These are phyloP conservation scores for Pocillopora grandis DNA, from an alignment of 92 coral and sea anemone species.

Conservation along the genomic window DNA sequence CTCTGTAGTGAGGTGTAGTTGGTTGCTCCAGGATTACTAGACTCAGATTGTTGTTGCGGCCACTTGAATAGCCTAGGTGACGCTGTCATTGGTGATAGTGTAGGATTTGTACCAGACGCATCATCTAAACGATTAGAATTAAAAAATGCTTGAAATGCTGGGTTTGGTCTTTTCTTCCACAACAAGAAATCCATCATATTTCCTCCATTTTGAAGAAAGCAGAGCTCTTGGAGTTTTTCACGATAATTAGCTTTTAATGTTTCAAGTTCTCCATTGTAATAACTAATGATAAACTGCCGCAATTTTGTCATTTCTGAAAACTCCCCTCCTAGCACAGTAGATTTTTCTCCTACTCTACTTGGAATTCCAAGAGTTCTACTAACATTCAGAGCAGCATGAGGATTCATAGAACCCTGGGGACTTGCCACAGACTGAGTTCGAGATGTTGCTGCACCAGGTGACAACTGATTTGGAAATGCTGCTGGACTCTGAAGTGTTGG, in stretches of 20 bases:
- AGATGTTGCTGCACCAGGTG: conserved; percentile 62
- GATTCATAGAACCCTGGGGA: conserved; percentile 69
- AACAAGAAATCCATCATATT: conserved; percentile 82
- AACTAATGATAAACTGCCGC: conserved; percentile 84
- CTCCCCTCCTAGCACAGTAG: conserved; percentile 67
- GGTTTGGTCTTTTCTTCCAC: conserved; percentile 83
- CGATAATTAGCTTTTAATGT: conserved; percentile 75
- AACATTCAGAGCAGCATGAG: conserved; percentile 54
- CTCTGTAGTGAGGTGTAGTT: conserved; percentile 66
- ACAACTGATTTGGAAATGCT: conserved; percentile 72
- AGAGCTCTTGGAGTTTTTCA: conserved; percentile 90
- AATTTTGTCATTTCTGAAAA: conserved; percentile 80
- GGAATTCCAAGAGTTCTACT: conserved; percentile 59
- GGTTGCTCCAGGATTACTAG: conserved; percentile 43
- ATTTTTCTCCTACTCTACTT: conserved; percentile 55
- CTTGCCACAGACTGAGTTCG: conserved; percentile 66
- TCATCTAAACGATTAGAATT: conserved; percentile 90
- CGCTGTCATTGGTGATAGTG: conserved; percentile 59
- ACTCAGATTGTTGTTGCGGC: conserved; percentile 59
- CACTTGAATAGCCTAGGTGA: conserved; percentile 61
- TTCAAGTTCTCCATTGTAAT: conserved; percentile 83
- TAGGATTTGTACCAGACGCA: conserved; percentile 55
- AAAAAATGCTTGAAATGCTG: conserved; percentile 66
- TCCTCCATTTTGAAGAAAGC: conserved; percentile 93
- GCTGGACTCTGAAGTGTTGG: conserved; percentile 83